Evolutionary conservation across 1,140 invertebrate species (phyloP).

Genomic region (Nymphalis io): DNA sequence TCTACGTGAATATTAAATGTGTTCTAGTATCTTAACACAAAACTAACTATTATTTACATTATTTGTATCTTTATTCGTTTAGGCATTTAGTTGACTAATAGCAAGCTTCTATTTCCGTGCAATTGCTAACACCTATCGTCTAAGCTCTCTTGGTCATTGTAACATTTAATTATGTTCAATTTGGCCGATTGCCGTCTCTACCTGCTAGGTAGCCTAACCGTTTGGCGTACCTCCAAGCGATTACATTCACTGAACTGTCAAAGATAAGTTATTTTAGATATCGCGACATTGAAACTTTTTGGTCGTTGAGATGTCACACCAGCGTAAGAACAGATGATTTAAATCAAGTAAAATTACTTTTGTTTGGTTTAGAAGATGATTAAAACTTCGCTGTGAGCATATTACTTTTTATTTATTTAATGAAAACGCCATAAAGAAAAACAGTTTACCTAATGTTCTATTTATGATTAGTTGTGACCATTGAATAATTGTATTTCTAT

Average conservation of each 20-base stretch:
- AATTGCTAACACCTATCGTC: slow-evolving; percentile 57
- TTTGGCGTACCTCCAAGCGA: slow-evolving; percentile 69
- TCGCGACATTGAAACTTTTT: slow-evolving; percentile 69
- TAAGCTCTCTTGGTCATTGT: slow-evolving; percentile 71
- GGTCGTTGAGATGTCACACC: slow-evolving; percentile 12
- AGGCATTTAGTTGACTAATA: slow-evolving; percentile 32
- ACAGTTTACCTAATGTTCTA: not conserved
- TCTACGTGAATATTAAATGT: too few relatives aligned
- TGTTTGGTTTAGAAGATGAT: not conserved
- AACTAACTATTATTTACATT: not conserved
- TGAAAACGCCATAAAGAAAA: not conserved
- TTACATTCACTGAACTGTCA: slow-evolving; percentile 79
- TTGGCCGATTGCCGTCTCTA: slow-evolving; percentile 75
- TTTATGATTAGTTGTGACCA: not conserved
- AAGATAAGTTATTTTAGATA: slow-evolving; percentile 80
- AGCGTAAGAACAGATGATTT: slow-evolving; percentile 10
- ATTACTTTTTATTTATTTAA: not conserved
- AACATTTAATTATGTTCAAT: slow-evolving; percentile 78
- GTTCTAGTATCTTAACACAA: too few relatives aligned
- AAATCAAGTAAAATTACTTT: not conserved
- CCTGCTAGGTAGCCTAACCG: slow-evolving; percentile 72
- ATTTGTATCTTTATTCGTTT: not conserved
- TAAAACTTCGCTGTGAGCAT: not conserved
- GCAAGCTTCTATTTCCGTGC: slow-evolving; percentile 54
- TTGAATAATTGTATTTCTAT: not conserved